Percentiles rank a stretch among this genome's conserved stretches.
Evolutionary conservation across 2,113 vertebrate species (phyloP).

Genomic region (Chaenogobius annularis): DNA sequence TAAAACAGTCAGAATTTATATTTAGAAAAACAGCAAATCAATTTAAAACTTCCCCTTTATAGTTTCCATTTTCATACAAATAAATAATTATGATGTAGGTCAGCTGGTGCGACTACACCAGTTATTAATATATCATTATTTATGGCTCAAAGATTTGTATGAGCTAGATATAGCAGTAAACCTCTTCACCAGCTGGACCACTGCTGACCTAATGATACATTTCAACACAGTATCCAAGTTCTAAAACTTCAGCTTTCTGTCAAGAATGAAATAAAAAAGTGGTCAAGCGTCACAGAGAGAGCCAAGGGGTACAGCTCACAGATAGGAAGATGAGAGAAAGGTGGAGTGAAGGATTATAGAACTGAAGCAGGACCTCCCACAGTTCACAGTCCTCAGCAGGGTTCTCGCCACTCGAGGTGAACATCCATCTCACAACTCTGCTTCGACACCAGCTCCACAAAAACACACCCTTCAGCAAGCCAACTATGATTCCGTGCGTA

Average conservation of each 20-base stretch:
- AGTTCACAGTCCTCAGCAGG: slow-evolving; percentile 42
- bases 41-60: no score
- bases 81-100: no score
- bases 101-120: no score
- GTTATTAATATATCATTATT: no score
- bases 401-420: slow-evolving; percentile 13
- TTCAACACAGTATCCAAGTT: no score
- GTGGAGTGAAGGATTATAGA: slow-evolving; percentile 11
- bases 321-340: slow-evolving; percentile 28
- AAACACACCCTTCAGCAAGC: slow-evolving; percentile 22
- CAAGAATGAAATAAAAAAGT: neutral
- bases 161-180: no score
- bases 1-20: no score
- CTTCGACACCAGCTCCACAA: slow-evolving; percentile 41
- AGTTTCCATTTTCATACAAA: no score
- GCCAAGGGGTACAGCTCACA: slow-evolving; percentile 14
- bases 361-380: slow-evolving; percentile 22
- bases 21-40: no score
- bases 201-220: no score
- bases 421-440: slow-evolving; percentile 49
- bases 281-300: slow-evolving; percentile 12
- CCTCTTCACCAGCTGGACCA: no score
- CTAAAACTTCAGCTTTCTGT: neutral
- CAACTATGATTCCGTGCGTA: neutral
- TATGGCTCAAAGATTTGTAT: no score